Conservation (phyloP, 2,797 vertebrate genomes). For the Peromyscus nudipes region DNA sequence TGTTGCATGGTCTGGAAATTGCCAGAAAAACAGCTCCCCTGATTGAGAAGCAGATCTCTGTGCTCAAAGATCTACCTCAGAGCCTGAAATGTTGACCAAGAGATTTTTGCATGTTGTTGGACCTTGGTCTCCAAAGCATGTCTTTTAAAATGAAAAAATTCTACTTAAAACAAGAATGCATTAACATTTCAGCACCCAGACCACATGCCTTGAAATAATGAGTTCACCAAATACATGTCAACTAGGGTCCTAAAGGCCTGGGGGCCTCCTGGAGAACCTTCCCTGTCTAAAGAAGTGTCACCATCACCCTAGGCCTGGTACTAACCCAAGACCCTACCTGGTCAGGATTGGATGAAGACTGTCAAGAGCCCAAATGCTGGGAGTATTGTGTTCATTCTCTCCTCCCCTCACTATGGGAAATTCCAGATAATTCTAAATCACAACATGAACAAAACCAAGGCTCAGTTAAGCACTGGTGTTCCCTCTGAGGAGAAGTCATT, state of each 20-base stretch:
- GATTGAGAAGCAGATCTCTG: neutral
- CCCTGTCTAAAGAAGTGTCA: neutral
- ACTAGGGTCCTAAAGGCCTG: neutral
- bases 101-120: conserved; percentile 29
- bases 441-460: neutral
- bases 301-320: neutral
- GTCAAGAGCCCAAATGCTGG: neutral
- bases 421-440: neutral
- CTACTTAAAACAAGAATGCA: neutral
- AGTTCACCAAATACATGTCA: neutral
- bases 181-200: conserved; percentile 4
- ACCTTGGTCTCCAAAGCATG: conserved; percentile 7
- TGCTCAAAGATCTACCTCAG: conserved; percentile 22
- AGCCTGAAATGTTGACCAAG: conserved; percentile 40
- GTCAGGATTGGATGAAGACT: neutral
- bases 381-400: neutral
- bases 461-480: neutral
- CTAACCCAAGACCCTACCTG: neutral
- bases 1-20: neutral
- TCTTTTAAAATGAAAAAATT: conserved; percentile 56
- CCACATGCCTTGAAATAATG: conserved; percentile 5
- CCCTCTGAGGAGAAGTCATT: neutral
- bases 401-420: neutral
- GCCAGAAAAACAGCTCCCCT: conserved; percentile 40
- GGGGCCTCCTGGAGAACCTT: neutral